Evolutionary conservation across 2,113 vertebrate genomes (phyloP).

Genomic region (Phaetusa simplex): DNA sequence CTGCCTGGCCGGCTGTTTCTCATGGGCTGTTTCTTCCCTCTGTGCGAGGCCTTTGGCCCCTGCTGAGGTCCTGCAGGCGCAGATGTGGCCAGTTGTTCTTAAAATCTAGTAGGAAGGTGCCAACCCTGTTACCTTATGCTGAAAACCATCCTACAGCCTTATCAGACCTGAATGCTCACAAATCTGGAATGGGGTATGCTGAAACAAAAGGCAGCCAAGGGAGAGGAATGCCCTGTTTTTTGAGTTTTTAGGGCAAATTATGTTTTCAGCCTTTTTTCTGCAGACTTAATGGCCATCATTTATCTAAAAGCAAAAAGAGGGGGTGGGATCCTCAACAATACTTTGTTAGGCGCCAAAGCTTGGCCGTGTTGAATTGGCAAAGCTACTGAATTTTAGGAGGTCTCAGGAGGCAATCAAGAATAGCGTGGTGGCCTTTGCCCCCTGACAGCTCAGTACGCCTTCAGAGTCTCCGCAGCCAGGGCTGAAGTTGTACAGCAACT

Average conservation of each 20-base stretch:
- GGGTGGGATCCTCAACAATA: not conserved
- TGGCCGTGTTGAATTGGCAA: not conserved
- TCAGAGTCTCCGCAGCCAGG: not conserved
- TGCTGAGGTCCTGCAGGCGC: not conserved
- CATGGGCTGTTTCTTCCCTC: not conserved
- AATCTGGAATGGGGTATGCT: not conserved
- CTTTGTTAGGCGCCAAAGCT: not conserved
- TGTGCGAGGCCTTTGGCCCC: not conserved
- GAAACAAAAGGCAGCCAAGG: not conserved
- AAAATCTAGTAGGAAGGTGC: not conserved
- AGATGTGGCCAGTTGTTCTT: no score
- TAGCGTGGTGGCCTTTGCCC: not conserved
- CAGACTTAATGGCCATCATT: not conserved
- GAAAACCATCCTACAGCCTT: not conserved
- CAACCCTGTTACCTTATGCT: not conserved
- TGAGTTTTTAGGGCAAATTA: not conserved
- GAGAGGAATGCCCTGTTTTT: not conserved
- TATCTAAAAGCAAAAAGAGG: not conserved
- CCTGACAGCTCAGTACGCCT: not conserved
- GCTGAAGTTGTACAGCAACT: not conserved
- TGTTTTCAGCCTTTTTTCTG: not conserved
- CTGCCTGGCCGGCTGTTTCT: not conserved
- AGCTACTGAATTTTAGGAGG: not conserved
- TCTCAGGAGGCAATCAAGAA: not conserved
- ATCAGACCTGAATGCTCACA: rapidly evolving